Evolutionary conservation across 2,113 vertebrate species (phyloP).

Genomic region (Cebidichthys violaceus): DNA sequence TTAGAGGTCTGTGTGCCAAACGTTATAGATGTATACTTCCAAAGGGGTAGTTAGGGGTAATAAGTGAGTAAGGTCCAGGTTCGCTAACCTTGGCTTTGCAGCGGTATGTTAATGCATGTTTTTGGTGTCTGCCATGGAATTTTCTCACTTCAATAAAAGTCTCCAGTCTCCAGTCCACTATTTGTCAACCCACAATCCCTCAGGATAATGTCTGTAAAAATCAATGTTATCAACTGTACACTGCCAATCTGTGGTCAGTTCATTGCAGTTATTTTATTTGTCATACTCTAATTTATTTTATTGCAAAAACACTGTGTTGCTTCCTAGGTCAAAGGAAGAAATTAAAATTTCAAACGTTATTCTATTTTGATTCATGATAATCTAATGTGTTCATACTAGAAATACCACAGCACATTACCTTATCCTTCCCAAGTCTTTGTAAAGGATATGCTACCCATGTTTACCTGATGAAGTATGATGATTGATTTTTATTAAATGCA

Average conservation of each 20-base stretch:
- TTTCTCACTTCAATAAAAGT: slow-evolving; percentile 85
- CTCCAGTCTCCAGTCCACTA: slow-evolving; percentile 38
- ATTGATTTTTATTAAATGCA: not conserved
- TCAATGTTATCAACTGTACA: slow-evolving; percentile 36
- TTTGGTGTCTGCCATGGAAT: slow-evolving; percentile 79
- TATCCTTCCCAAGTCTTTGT: not conserved
- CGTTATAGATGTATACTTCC: slow-evolving; percentile 84
- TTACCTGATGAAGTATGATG: not conserved
- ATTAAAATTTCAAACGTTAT: not conserved
- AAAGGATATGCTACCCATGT: not conserved
- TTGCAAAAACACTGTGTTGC: slow-evolving; percentile 15
- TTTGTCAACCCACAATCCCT: slow-evolving; percentile 48
- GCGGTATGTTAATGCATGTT: slow-evolving; percentile 88
- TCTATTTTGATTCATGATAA: not conserved
- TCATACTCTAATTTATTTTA: slow-evolving; percentile 11
- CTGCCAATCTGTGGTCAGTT: slow-evolving; percentile 28
- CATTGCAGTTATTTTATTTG: slow-evolving; percentile 34
- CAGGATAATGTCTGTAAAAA: slow-evolving; percentile 35
- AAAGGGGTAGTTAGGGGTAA: slow-evolving; percentile 84
- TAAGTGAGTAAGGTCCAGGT: slow-evolving; percentile 83
- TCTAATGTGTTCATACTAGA: not conserved
- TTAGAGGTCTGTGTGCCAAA: slow-evolving; percentile 86
- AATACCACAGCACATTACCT: not conserved
- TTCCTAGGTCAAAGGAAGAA: not conserved
- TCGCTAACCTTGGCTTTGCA: slow-evolving; percentile 84